Conservation (phyloP, 1,140 invertebrate species). For the Sycobia sp. region DNA sequence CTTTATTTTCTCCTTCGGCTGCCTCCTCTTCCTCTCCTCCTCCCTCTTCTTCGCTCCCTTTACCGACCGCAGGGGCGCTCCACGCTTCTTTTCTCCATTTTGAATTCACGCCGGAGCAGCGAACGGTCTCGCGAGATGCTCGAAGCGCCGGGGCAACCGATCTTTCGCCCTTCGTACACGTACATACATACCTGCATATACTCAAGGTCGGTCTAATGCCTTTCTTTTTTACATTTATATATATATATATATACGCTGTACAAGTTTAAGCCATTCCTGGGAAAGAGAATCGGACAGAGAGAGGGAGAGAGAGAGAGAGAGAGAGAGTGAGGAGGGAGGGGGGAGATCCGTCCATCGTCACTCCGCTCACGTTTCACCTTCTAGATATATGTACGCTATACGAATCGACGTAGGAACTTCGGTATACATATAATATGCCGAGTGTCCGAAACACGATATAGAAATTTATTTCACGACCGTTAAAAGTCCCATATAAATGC, state of each 20-base stretch:
- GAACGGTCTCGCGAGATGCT: too few species aligned
- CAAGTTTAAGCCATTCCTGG: not conserved
- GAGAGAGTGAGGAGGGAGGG: not conserved
- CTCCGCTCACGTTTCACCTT: slow-evolving; percentile 31
- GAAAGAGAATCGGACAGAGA: not conserved
- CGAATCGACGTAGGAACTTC: not conserved
- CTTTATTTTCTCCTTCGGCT: not conserved
- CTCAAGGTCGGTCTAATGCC: slow-evolving; percentile 51
- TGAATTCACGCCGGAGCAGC: too few species aligned
- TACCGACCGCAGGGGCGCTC: too few species aligned
- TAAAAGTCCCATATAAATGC: too few species aligned
- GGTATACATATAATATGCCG: too few species aligned
- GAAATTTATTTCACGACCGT: slow-evolving; percentile 22
- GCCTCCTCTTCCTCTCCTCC: slow-evolving; percentile 23
- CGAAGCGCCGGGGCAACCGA: too few species aligned
- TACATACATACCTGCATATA: too few species aligned
- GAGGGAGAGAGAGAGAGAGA: not conserved
- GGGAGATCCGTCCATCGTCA: slow-evolving; percentile 20
- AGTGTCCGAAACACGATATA: slow-evolving; percentile 27
- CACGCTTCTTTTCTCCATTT: not conserved
- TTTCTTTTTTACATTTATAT: too few species aligned
- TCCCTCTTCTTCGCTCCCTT: slow-evolving; percentile 17
- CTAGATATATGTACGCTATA: too few species aligned
- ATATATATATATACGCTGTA: too few species aligned
- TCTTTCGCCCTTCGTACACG: slow-evolving; percentile 43